These are phyloP conservation scores for Sus scrofa DNA, from an alignment of 2,113 vertebrate genomes.

Conservation along the genomic window T2T-Sscrofa CM000820.6:21724501-21725000, in stretches of 20 bases:
- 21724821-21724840: neutral
- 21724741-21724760: neutral
- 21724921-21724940: neutral
- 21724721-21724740: neutral
- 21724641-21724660: neutral
- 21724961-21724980: neutral
- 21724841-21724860: neutral
- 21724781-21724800: constrained; percentile 22
- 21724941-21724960: neutral
- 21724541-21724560: no score
- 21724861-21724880: neutral
- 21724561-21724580: no score
- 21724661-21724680: neutral
- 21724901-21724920: neutral
- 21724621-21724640: neutral
- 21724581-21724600: neutral
- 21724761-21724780: neutral
- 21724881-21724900: neutral
- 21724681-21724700: neutral
- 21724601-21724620: neutral
- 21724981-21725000: constrained; percentile 66
- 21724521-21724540: no score
- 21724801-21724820: neutral
- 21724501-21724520: no score
- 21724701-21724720: neutral